phyloP scores from a whole-genome alignment of 2,113 vertebrate species.

The Chascanopsetta lugubris region DNA sequence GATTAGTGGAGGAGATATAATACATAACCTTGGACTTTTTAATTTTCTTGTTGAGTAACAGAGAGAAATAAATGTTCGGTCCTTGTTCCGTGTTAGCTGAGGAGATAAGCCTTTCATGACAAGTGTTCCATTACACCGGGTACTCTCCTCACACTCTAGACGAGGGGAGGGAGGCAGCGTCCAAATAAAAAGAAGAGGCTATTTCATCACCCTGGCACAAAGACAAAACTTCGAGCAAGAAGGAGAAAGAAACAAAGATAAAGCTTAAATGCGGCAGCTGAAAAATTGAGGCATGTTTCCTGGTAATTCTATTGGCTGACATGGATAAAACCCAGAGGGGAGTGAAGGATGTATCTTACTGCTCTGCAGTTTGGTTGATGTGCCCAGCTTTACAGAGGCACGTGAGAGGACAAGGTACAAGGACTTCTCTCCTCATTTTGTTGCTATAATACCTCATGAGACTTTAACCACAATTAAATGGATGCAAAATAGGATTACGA shows the following conservation, averaged over 20 bases:
- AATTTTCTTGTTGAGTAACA: slow-evolving; percentile 4
- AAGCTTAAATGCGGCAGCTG: neutral
- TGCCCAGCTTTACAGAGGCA: neutral
- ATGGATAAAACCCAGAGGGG: slow-evolving; percentile 21
- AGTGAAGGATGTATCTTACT: neutral
- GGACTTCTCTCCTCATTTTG: neutral
- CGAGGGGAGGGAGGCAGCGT: slow-evolving; percentile 1
- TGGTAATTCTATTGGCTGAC: slow-evolving; percentile 3
- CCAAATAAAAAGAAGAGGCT: neutral
- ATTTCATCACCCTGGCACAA: slow-evolving; percentile 5
- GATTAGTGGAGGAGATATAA: neutral
- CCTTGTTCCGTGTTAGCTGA: neutral
- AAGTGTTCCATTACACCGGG: slow-evolving; percentile 1
- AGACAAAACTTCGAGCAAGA: slow-evolving; percentile 16
- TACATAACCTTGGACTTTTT: neutral
- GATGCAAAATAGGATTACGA: neutral
- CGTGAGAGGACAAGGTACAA: neutral
- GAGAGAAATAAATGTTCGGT: slow-evolving; percentile 1
- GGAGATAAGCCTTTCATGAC: slow-evolving; percentile 4
- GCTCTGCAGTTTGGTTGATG: neutral
- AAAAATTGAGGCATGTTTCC: slow-evolving; percentile 6
- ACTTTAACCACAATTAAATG: neutral
- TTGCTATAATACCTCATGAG: neutral
- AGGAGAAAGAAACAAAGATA: slow-evolving; percentile 4
- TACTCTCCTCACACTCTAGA: neutral